These are phyloP conservation scores for Drepana arcuata DNA, from an alignment of 1,140 invertebrate genomes.

Conservation along the genomic window DNA sequence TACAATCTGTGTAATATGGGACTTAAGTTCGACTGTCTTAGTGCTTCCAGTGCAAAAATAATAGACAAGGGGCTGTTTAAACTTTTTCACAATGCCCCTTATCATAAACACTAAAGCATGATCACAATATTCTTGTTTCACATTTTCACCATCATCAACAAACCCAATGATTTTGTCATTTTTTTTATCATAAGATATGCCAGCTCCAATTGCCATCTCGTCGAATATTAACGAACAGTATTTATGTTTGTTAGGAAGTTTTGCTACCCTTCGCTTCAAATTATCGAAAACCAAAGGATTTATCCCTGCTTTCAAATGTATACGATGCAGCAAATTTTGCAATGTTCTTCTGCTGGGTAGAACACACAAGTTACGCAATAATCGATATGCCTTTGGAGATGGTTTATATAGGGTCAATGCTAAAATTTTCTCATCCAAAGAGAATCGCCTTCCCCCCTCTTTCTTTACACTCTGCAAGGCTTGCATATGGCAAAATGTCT, in stretches of 20 bases:
- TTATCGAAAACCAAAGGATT: conserved; percentile 13
- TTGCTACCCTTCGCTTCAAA: conserved; percentile 9
- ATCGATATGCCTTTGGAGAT: conserved; percentile 10
- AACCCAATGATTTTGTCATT: conserved; percentile 17
- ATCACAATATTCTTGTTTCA: conserved; percentile 12
- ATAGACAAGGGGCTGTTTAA: conserved; percentile 17
- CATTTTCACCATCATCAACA: conserved; percentile 11
- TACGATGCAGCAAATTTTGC: conserved; percentile 3
- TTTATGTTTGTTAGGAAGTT: conserved; percentile 14
- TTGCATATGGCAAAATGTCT: conserved; percentile 1
- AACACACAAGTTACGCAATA: conserved; percentile 12
- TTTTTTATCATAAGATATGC: conserved; percentile 7
- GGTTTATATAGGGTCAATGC: conserved; percentile 8
- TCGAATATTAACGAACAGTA: conserved; percentile 20
- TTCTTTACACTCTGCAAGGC: conserved; percentile 1
- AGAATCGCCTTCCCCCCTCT: conserved; percentile 7
- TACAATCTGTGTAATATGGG: conserved; percentile 7
- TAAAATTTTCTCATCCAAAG: conserved; percentile 10
- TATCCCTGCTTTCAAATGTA: conserved; percentile 12
- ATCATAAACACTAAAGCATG: conserved; percentile 23
- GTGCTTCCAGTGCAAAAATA: conserved; percentile 12
- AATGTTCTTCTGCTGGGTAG: conserved; percentile 10
- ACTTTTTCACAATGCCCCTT: conserved; percentile 17
- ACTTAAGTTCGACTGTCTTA: conserved; percentile 10
- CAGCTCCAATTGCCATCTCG: conserved; percentile 10